These are phyloP conservation scores for Rhingia campestris DNA, from an alignment of 2,888 invertebrate genomes.

Conservation along the genomic window DNA sequence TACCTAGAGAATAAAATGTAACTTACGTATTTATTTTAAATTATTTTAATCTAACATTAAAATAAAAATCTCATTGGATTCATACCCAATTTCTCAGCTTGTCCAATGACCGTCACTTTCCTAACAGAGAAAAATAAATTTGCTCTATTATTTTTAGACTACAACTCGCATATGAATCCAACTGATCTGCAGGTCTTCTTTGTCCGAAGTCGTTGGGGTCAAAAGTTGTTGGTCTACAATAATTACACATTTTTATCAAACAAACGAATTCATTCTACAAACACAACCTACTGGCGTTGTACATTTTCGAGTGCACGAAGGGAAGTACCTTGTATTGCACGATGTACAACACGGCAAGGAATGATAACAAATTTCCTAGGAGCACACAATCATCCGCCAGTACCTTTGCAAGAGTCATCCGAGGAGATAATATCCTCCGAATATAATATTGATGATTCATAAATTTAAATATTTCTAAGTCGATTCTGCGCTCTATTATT, in stretches of 20 bases:
- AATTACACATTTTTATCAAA: slow-evolving; percentile 75
- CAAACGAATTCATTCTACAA: slow-evolving; percentile 75
- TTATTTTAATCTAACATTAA: not conserved
- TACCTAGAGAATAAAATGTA: too few relatives aligned
- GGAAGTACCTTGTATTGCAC: slow-evolving; percentile 71
- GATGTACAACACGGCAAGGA: slow-evolving; percentile 75
- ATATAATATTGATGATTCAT: slow-evolving; percentile 75
- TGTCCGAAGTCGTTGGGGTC: slow-evolving; percentile 76
- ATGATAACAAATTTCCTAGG: slow-evolving; percentile 74
- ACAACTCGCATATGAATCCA: slow-evolving; percentile 1
- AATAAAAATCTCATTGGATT: not conserved
- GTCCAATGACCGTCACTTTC: not conserved
- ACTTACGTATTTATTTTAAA: too few relatives aligned
- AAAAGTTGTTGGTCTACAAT: slow-evolving; percentile 74
- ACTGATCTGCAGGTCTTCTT: slow-evolving; percentile 65
- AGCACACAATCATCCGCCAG: slow-evolving; percentile 75
- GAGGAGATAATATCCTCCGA: slow-evolving; percentile 56
- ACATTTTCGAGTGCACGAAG: slow-evolving; percentile 74
- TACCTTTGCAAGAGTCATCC: slow-evolving; percentile 49
- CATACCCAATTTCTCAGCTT: not conserved
- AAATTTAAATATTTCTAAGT: not conserved
- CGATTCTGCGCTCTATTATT: not conserved
- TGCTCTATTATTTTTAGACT: slow-evolving; percentile 8
- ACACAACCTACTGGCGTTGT: slow-evolving; percentile 76
- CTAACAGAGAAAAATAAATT: slow-evolving; percentile 7